These are phyloP conservation scores for Erannis defoliaria DNA, from an alignment of 2,888 invertebrate species.

Conservation along the genomic window DNA sequence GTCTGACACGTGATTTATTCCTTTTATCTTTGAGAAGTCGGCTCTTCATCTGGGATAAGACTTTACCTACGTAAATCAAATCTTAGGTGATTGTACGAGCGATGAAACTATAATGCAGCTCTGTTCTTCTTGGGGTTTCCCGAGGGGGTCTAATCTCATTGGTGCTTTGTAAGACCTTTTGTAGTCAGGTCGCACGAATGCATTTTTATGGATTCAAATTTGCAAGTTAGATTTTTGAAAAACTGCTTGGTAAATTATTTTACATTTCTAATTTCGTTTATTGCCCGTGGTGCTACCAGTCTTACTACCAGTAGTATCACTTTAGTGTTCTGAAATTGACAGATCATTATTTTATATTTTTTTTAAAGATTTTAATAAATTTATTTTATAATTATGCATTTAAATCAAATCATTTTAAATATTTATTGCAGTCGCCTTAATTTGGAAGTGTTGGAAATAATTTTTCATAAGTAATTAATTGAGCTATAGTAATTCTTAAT, in stretches of 20 bases:
- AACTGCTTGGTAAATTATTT: not conserved
- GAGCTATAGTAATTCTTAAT: no score
- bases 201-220: slow-evolving; percentile 32
- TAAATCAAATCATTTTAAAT: no score
- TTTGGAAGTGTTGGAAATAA: no score
- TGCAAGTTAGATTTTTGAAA: slow-evolving; percentile 1
- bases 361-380: no score
- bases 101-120: slow-evolving; percentile 68
- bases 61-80: slow-evolving; percentile 74
- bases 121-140: slow-evolving; percentile 38
- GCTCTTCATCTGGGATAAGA: slow-evolving; percentile 75
- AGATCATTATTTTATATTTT: no score
- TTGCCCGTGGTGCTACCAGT: no score
- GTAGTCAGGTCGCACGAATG: slow-evolving; percentile 26
- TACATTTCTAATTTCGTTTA: no score
- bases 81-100: slow-evolving; percentile 65
- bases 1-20: slow-evolving; percentile 80
- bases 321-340: no score
- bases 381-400: no score
- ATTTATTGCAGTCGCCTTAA: no score
- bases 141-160: slow-evolving; percentile 39
- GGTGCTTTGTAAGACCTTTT: slow-evolving; percentile 37
- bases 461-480: no score
- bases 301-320: no score
- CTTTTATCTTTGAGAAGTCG: slow-evolving; percentile 74